These are phyloP conservation scores for Nebria ingens DNA, from an alignment of 1,140 invertebrate species.

Conservation along the genomic window DNA sequence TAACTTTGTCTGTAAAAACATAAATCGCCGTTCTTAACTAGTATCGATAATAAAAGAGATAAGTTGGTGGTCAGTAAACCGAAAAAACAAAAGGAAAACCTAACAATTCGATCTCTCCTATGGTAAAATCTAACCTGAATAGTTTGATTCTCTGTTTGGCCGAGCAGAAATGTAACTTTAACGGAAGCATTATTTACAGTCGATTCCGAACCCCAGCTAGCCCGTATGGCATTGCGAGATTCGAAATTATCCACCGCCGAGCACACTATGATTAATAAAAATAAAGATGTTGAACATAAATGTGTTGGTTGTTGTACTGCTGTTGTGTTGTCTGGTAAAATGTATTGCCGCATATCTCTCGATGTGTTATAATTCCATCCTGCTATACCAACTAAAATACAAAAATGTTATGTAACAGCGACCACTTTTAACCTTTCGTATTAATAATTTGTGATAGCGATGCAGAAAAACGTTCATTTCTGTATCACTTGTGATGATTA, in stretches of 20 bases:
- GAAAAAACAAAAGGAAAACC: slow-evolving; percentile 6
- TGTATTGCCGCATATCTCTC: slow-evolving; percentile 56
- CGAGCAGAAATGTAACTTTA: slow-evolving; percentile 44
- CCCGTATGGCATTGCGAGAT: slow-evolving; percentile 56
- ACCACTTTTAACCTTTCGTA: too few species aligned
- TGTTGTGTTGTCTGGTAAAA: slow-evolving; percentile 57
- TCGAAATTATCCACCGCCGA: slow-evolving; percentile 58
- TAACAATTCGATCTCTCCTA: too few species aligned
- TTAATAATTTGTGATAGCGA: too few species aligned
- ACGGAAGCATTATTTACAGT: slow-evolving; percentile 39
- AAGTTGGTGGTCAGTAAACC: not conserved
- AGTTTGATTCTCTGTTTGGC: slow-evolving; percentile 42
- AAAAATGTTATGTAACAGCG: too few species aligned
- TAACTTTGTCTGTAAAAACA: slow-evolving; percentile 39
- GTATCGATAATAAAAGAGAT: too few species aligned
- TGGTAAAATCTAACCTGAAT: slow-evolving; percentile 41
- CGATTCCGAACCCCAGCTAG: slow-evolving; percentile 66
- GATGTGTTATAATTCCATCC: slow-evolving; percentile 65
- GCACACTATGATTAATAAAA: slow-evolving; percentile 62
- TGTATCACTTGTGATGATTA: too few species aligned
- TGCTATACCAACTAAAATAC: slow-evolving; percentile 44
- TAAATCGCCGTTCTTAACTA: too few species aligned
- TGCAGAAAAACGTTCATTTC: too few species aligned
- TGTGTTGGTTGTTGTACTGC: slow-evolving; percentile 49
- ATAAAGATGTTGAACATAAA: slow-evolving; percentile 44